These are phyloP conservation scores for Oryzias javanicus DNA, from an alignment of 2,113 vertebrate genomes.

Conservation along the genomic window DNA sequence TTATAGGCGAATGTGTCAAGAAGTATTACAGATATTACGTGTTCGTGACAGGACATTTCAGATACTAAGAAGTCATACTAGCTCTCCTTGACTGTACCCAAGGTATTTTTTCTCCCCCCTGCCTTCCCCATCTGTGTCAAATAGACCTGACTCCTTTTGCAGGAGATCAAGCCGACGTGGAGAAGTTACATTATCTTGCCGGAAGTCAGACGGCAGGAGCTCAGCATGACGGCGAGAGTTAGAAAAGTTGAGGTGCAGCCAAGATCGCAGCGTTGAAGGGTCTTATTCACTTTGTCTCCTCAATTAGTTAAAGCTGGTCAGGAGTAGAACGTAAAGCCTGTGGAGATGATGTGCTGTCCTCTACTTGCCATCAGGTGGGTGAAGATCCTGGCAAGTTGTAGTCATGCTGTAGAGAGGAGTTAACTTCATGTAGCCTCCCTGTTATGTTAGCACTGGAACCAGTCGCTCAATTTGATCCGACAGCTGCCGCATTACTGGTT, in stretches of 20 bases:
- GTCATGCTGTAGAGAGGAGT: conserved; percentile 71
- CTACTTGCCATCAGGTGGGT: conserved; percentile 74
- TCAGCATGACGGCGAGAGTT: conserved; percentile 53
- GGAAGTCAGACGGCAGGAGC: conserved; percentile 55
- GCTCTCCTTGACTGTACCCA: conserved; percentile 49
- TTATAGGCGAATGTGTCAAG: conserved; percentile 68
- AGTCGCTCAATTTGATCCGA: conserved; percentile 47
- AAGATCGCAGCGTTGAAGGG: conserved; percentile 59
- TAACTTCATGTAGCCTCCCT: conserved; percentile 63
- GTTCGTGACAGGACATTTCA: conserved; percentile 69
- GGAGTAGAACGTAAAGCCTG: conserved; percentile 61
- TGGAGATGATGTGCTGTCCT: conserved; percentile 78
- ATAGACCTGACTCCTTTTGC: conserved; percentile 63
- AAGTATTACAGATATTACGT: conserved; percentile 73
- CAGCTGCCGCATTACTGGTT: conserved; percentile 73
- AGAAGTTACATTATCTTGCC: conserved; percentile 49
- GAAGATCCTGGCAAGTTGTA: conserved; percentile 59
- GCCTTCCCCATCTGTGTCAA: conserved; percentile 40
- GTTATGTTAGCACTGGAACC: conserved; percentile 50
- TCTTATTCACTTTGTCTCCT: conserved; percentile 77
- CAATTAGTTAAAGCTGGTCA: conserved; percentile 79
- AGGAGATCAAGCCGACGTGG: conserved; percentile 60
- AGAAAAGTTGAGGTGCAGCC: conserved; percentile 69
- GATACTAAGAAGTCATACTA: conserved; percentile 66
- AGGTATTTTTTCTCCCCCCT: conserved; percentile 13